Conservation (phyloP, 2,797 vertebrate genomes). For the Tarsius wallacei region DNA sequence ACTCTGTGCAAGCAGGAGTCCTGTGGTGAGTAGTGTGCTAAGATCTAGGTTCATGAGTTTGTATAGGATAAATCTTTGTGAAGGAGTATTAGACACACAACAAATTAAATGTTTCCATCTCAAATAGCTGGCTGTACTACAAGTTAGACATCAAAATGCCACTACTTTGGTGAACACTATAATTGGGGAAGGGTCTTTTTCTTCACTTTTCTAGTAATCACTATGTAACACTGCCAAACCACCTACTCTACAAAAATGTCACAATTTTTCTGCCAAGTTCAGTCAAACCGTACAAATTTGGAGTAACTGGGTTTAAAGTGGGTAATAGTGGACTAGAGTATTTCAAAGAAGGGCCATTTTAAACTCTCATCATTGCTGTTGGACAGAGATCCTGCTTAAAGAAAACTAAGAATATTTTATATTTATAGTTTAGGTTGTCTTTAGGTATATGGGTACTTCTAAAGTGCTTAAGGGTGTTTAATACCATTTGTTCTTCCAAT, state of each 20-base stretch:
- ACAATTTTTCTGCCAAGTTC: background rate
- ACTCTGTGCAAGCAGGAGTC: background rate
- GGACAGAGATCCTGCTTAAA: constrained; percentile 6
- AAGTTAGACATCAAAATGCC: background rate
- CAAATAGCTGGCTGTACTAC: background rate
- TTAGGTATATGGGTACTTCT: constrained; percentile 40
- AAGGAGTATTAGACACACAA: background rate
- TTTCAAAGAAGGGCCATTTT: constrained; percentile 4
- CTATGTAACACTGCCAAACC: background rate
- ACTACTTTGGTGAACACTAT: background rate
- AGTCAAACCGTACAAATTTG: background rate
- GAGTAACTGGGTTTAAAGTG: constrained; percentile 10
- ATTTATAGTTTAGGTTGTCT: constrained; percentile 33
- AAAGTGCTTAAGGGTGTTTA: constrained; percentile 50
- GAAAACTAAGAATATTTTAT: background rate
- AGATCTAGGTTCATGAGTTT: background rate
- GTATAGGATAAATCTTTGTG: background rate
- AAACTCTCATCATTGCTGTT: background rate
- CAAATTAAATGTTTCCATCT: background rate
- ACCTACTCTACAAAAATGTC: background rate
- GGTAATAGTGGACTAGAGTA: background rate
- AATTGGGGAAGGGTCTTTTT: background rate
- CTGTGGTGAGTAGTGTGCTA: background rate
- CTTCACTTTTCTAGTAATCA: background rate
- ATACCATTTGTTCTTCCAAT: constrained; percentile 72